These are phyloP conservation scores for Nebria brevicollis DNA, from an alignment of 2,888 invertebrate genomes.

Conservation along the genomic window DNA sequence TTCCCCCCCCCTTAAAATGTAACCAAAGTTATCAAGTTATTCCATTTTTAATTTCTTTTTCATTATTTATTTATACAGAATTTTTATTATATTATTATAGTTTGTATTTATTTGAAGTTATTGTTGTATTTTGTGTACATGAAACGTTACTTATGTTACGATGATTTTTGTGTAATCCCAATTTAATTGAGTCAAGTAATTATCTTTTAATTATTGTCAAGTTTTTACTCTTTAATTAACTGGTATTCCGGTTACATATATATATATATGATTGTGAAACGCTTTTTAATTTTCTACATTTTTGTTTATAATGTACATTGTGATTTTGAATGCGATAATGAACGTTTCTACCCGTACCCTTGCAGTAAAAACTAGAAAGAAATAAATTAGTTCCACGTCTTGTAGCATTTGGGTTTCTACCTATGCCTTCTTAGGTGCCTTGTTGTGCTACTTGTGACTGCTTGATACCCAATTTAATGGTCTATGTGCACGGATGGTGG, in stretches of 20 bases:
- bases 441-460: conserved; percentile 51
- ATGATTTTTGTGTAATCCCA: not conserved
- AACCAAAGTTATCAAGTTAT: conserved; percentile 61
- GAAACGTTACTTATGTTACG: conserved; percentile 27
- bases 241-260: not conserved
- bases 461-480: conserved; percentile 15
- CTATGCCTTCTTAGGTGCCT: conserved; percentile 58
- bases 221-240: conserved; percentile 1
- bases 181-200: not conserved
- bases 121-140: conserved; percentile 46
- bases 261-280: conserved; percentile 21
- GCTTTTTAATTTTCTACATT: conserved; percentile 38
- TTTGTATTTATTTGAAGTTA: conserved; percentile 52
- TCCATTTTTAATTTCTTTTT: conserved; percentile 54
- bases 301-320: conserved; percentile 43
- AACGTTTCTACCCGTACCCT: conserved; percentile 39
- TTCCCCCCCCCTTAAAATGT: conserved; percentile 55
- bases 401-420: conserved; percentile 49
- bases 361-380: conserved; percentile 17
- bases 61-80: conserved; percentile 57
- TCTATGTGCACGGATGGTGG: conserved; percentile 34
- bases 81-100: conserved; percentile 50
- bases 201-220: not conserved
- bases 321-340: conserved; percentile 43
- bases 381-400: conserved; percentile 40